Evolutionary conservation across 2,797 vertebrate genomes (phyloP).

Genomic region (Cryptoprocta ferox): DNA sequence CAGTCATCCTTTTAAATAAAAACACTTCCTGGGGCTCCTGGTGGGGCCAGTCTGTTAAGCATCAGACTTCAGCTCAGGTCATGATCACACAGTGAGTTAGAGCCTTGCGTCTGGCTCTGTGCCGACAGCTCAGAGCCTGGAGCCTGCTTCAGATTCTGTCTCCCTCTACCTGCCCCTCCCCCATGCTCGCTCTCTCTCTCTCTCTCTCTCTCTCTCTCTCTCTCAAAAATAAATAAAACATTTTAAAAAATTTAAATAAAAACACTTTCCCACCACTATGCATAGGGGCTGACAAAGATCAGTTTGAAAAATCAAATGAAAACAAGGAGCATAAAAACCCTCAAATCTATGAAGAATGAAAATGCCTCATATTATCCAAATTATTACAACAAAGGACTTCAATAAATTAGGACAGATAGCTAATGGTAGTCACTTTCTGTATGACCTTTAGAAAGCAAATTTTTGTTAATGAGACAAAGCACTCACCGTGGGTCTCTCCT

Average conservation of each 20-base stretch:
- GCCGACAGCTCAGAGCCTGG: too few relatives aligned
- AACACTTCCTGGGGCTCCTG: not conserved
- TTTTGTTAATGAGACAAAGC: not conserved
- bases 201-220: too few relatives aligned
- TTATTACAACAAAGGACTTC: not conserved
- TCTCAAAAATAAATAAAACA: too few relatives aligned
- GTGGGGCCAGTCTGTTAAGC: too few relatives aligned
- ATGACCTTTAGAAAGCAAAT: not conserved
- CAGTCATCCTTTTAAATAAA: not conserved
- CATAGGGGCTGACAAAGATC: not conserved
- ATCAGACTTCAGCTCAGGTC: too few relatives aligned
- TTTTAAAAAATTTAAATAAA: too few relatives aligned
- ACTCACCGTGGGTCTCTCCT: not conserved
- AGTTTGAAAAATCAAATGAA: not conserved
- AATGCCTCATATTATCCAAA: not conserved
- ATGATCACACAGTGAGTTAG: too few relatives aligned
- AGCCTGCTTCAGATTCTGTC: too few relatives aligned
- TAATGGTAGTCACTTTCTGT: not conserved
- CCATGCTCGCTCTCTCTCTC: too few relatives aligned
- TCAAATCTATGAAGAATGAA: not conserved
- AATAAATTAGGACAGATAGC: not conserved
- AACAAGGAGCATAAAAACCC: not conserved
- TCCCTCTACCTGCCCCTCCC: too few relatives aligned
- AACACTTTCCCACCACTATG: too few relatives aligned
- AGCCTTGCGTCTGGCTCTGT: too few relatives aligned